Evolutionary conservation across 92 coral and sea anemone species (phyloP).

Genomic region (Epizoanthus scotinus): DNA sequence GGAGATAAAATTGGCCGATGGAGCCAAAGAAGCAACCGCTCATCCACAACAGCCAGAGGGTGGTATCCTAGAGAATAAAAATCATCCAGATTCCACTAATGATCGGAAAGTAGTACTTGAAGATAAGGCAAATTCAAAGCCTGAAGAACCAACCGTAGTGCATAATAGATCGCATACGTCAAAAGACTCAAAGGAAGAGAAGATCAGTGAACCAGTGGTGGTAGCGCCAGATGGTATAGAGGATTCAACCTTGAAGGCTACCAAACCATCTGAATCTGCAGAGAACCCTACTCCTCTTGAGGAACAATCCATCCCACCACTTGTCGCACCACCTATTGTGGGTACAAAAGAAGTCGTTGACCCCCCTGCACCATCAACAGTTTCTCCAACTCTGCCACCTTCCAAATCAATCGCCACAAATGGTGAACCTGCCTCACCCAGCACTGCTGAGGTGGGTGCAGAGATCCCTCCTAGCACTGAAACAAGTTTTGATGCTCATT

Average conservation of each 20-base stretch:
- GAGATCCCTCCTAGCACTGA: constrained; percentile 8
- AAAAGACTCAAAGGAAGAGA: background rate
- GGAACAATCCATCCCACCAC: constrained; percentile 21
- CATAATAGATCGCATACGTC: constrained; percentile 7
- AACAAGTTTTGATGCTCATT: constrained; percentile 35
- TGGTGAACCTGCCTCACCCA: constrained; percentile 45
- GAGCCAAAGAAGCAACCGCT: constrained; percentile 88
- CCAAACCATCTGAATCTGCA: background rate
- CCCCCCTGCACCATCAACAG: constrained; percentile 15
- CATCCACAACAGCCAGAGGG: constrained; percentile 63
- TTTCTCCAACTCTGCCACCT: constrained; percentile 30
- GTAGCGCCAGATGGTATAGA: background rate
- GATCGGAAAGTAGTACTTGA: background rate
- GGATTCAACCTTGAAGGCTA: background rate
- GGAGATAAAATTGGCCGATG: constrained; percentile 86
- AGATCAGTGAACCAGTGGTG: background rate
- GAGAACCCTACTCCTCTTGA: background rate
- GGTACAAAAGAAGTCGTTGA: constrained; percentile 16
- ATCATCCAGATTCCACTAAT: background rate
- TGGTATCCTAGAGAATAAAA: background rate
- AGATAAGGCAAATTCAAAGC: background rate
- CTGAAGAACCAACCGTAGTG: background rate
- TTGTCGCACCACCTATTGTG: constrained; percentile 25
- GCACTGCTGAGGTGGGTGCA: constrained; percentile 28
- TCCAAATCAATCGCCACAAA: constrained; percentile 51